Evolutionary conservation across 2,797 vertebrate genomes (phyloP).

Genomic region (Liasis olivaceus): DNA sequence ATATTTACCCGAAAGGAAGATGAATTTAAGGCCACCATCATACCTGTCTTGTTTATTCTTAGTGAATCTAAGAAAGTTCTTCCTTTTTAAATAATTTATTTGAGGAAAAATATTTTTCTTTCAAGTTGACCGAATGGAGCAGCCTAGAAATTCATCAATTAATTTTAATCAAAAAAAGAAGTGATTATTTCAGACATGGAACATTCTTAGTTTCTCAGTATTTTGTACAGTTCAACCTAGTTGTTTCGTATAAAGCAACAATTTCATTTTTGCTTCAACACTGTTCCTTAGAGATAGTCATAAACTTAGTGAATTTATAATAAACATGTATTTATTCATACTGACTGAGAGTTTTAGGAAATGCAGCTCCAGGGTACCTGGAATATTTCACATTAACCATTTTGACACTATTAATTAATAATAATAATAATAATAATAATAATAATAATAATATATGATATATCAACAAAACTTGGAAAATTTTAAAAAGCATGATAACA

Average conservation of each 20-base stretch:
- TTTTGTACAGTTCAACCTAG: not conserved
- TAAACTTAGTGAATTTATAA: not conserved
- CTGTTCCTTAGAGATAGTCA: not conserved
- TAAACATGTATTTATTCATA: not conserved
- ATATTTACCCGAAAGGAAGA: not conserved
- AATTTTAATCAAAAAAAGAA: not conserved
- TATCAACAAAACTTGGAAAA: not conserved
- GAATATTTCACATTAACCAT: not conserved
- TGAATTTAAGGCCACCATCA: not conserved
- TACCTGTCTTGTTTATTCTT: not conserved
- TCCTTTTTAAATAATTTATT: not conserved
- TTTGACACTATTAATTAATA: not conserved
- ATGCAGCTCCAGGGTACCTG: not conserved
- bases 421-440: not conserved
- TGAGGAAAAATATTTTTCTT: not conserved
- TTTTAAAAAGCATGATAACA: not conserved
- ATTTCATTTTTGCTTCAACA: not conserved
- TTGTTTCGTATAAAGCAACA: not conserved
- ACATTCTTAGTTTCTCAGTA: not conserved
- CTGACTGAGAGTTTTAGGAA: not conserved
- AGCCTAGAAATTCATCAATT: not conserved
- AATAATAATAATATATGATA: not conserved
- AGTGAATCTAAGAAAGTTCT: not conserved
- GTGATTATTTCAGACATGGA: not conserved
- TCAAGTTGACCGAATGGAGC: not conserved